These are phyloP conservation scores for Thyatira batis DNA, from an alignment of 2,888 invertebrate species.

Conservation along the genomic window DNA sequence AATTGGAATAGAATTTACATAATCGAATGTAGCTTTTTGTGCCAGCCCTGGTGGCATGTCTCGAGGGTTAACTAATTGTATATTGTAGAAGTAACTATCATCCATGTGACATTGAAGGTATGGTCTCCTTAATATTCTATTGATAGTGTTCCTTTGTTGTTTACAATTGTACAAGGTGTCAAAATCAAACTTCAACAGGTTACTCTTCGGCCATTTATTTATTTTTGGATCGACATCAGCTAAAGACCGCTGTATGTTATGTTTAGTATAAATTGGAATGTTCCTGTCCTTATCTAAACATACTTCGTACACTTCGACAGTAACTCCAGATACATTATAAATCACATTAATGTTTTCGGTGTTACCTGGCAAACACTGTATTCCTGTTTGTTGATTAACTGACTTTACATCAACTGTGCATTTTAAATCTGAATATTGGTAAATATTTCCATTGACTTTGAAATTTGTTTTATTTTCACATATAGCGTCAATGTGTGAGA, in stretches of 20 bases:
- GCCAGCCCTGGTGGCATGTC: constrained; percentile 50
- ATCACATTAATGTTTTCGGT: constrained; percentile 41
- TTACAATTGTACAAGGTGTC: constrained; percentile 42
- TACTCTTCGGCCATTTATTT: constrained; percentile 31
- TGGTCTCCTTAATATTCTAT: constrained; percentile 15
- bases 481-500: constrained; percentile 20
- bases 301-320: constrained; percentile 42
- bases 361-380: constrained; percentile 27
- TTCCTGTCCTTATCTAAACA: constrained; percentile 41
- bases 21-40: constrained; percentile 40
- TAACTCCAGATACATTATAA: constrained; percentile 20
- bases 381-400: constrained; percentile 18
- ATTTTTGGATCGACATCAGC: constrained; percentile 18
- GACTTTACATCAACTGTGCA: constrained; percentile 37
- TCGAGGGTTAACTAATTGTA: constrained; percentile 49
- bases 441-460: constrained; percentile 22
- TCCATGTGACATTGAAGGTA: constrained; percentile 31
- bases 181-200: constrained; percentile 28
- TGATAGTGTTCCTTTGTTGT: constrained; percentile 32
- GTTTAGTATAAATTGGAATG: constrained; percentile 39
- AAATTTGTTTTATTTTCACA: constrained; percentile 39
- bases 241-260: constrained; percentile 24
- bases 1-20: constrained; percentile 55
- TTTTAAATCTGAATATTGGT: constrained; percentile 39
- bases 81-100: constrained; percentile 47